Conservation (phyloP, 2,797 vertebrate genomes). For the Sebastes minor region DNA sequence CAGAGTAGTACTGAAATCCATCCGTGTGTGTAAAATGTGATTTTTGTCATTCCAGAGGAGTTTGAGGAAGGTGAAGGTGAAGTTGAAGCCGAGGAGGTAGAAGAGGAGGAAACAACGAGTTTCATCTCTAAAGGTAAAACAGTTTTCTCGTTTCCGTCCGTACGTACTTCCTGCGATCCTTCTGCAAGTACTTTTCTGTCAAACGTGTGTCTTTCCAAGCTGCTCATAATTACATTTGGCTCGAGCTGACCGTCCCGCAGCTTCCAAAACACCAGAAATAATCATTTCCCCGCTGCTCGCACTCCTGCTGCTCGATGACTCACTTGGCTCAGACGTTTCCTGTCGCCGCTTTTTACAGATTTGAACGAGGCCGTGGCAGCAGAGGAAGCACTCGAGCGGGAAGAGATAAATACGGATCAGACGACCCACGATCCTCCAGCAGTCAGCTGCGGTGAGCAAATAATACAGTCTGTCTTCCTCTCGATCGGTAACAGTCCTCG, state of each 20-base stretch:
- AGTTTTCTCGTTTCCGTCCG: not conserved
- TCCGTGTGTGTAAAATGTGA: not conserved
- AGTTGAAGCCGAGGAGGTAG: slow-evolving; percentile 1
- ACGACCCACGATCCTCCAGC: slow-evolving; percentile 21
- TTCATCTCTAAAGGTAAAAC: slow-evolving; percentile 26
- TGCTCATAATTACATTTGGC: slow-evolving; percentile 38
- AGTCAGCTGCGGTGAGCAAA: slow-evolving; percentile 20
- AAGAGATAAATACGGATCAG: slow-evolving; percentile 8
- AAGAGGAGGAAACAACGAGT: not conserved
- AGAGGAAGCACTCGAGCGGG: slow-evolving; percentile 23
- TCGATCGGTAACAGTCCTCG: not conserved
- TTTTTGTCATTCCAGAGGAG: slow-evolving; percentile 6
- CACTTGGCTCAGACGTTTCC: slow-evolving; percentile 47
- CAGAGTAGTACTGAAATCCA: not conserved
- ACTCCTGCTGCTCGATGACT: slow-evolving; percentile 50
- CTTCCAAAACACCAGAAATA: slow-evolving; percentile 25
- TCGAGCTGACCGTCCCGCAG: not conserved
- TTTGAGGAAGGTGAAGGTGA: not conserved
- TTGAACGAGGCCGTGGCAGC: slow-evolving; percentile 4
- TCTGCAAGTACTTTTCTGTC: not conserved
- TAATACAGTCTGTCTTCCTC: not conserved
- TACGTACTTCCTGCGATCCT: not conserved
- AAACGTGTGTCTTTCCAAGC: not conserved
- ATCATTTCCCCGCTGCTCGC: slow-evolving; percentile 6
- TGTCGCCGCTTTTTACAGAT: slow-evolving; percentile 22